These are phyloP conservation scores for Helicoverpa armigera DNA, from an alignment of 1,140 invertebrate species.

Conservation along the genomic window DNA sequence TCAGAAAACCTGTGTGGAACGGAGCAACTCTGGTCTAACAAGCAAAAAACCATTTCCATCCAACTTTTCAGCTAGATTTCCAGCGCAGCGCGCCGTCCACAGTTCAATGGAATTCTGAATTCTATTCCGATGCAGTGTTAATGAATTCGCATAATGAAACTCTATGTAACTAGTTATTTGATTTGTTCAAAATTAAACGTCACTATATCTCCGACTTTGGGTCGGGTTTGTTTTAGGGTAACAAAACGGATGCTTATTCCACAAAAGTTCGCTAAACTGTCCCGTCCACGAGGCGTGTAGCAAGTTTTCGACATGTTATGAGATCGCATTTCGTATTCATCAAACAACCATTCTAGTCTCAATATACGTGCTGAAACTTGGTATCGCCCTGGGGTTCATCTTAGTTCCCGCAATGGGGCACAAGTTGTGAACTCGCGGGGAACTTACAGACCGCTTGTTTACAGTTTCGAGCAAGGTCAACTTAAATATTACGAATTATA, in stretches of 20 bases:
- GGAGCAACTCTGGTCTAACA: constrained; percentile 65
- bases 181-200: constrained; percentile 57
- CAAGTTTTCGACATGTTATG: constrained; percentile 53
- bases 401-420: constrained; percentile 65
- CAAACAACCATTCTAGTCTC: constrained; percentile 66
- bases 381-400: constrained; percentile 64
- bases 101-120: constrained; percentile 79
- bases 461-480: constrained; percentile 56
- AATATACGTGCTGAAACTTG: constrained; percentile 66
- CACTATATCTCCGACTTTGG: constrained; percentile 43
- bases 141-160: constrained; percentile 70
- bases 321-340: constrained; percentile 63
- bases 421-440: constrained; percentile 65
- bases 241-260: constrained; percentile 46
- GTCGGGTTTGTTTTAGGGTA: constrained; percentile 32
- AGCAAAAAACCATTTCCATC: constrained; percentile 71
- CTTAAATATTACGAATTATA: constrained; percentile 41
- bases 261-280: constrained; percentile 46
- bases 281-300: constrained; percentile 39
- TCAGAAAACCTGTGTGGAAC: constrained; percentile 54
- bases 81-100: constrained; percentile 69
- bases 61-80: constrained; percentile 79
- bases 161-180: constrained; percentile 53
- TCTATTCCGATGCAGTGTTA: constrained; percentile 70
- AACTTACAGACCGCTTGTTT: constrained; percentile 72